Base-by-base conservation (phyloP, 2,113 vertebrate genomes). In the Sciurus niger region DNA sequence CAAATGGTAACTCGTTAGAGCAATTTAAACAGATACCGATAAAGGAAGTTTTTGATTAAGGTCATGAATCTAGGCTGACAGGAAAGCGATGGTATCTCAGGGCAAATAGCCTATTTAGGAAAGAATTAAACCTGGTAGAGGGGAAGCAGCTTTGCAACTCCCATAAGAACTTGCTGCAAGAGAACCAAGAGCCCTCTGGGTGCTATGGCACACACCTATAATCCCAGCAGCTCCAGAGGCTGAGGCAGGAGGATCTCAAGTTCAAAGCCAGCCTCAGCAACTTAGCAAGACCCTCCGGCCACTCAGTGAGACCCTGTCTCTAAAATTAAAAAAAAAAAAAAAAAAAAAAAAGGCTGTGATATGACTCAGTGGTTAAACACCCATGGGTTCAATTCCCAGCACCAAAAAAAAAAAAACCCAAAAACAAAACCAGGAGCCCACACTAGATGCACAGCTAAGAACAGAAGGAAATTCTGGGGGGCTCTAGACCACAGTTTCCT, bases 11-110 rank as follows among this genome's bases (percentile, higher is more conserved):
- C 93, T 98, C 84, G 25, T 97, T 97, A 97, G 88, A 97, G 86
- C 96, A 96, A 97, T 89, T 98, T 96, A 96, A 98, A 97, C 95
- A 97, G 94, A 97, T 76, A 97, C 86, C 22, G 4, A 96, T 97
- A 97, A 96, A 89, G 93, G 96, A 96, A 97, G 68, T 90, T 51
- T 92, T 87, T 96, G 79, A 98, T 84, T 96, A 94, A 97, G 72
- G 96, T 90, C 97, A 98, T 98, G 98, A 95, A 98, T 98, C 97
- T 97, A 55, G 58, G 83, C 77, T 96, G 97, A 96, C 96, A 98
- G 93, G 67, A 97, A 97, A 97, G 94, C 60, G 0, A 98, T 96
- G 84, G 77, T 70, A 65, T 94, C 95, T 95, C 95, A 85, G 63
- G 91, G 92, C 80, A 85, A 95, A 96, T 1, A 95, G 90, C 40